These are phyloP conservation scores for Eulemur rufifrons DNA, from an alignment of 2,113 vertebrate species.

Conservation along the genomic window DNA sequence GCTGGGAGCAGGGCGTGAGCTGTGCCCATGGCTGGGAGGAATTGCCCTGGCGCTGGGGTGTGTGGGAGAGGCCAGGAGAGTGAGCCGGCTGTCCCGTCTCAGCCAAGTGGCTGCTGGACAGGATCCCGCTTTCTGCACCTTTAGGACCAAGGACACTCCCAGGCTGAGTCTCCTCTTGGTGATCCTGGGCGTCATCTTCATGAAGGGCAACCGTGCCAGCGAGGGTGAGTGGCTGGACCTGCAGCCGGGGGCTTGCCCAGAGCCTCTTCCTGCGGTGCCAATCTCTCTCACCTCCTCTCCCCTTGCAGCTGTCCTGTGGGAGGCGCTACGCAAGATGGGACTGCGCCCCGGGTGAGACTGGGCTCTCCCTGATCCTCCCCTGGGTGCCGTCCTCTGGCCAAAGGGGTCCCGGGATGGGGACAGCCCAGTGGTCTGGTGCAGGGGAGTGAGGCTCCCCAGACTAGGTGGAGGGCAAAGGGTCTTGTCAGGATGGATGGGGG, in stretches of 20 bases:
- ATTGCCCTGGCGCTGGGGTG: neutral
- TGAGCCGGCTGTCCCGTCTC: neutral
- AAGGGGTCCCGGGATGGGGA: neutral
- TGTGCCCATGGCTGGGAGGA: neutral
- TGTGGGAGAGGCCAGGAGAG: neutral
- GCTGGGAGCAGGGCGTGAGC: neutral
- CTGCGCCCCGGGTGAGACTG: slow-evolving; percentile 80
- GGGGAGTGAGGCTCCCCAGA: neutral
- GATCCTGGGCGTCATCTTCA: slow-evolving; percentile 92
- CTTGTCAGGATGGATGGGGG: neutral
- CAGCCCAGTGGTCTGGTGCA: neutral
- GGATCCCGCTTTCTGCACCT: neutral
- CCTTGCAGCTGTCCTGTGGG: slow-evolving; percentile 81
- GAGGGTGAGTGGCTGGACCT: slow-evolving; percentile 86
- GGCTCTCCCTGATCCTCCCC: neutral
- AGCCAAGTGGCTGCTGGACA: neutral
- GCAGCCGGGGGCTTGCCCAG: neutral
- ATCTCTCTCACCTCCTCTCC: neutral
- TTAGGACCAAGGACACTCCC: slow-evolving; percentile 82
- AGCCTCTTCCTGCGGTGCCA: neutral
- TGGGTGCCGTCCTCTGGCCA: neutral
- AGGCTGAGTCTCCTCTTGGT: slow-evolving; percentile 89
- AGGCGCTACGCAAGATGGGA: slow-evolving; percentile 80
- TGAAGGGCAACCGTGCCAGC: slow-evolving; percentile 91
- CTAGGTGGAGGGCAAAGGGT: neutral